A percentile compares a stretch with the other conserved stretches of the same genome.
phyloP scores from a whole-genome alignment of 2,888 invertebrate species.

The Mesochorus sp. region DNA sequence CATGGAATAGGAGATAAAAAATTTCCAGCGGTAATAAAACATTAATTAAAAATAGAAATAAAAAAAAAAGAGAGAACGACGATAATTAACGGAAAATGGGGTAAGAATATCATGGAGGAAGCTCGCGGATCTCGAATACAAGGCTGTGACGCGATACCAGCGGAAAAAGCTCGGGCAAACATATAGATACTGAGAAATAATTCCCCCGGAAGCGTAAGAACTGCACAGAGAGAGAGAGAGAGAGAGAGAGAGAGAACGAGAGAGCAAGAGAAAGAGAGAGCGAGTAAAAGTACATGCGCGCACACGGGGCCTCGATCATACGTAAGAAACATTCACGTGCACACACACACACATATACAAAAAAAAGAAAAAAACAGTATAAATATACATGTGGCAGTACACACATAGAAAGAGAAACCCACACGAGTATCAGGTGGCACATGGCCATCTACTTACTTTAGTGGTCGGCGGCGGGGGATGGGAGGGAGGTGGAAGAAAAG shows the following conservation, averaged over 20 bases:
- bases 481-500: slow-evolving; percentile 76
- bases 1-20: too few relatives aligned
- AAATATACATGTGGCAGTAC: background rate
- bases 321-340: slow-evolving; percentile 4
- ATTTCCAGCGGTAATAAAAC: too few relatives aligned
- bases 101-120: slow-evolving; percentile 23
- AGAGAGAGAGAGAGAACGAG: too few relatives aligned
- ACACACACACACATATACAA: background rate
- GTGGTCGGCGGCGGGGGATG: slow-evolving; percentile 73
- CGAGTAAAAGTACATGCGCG: slow-evolving; percentile 10
- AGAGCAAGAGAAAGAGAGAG: slow-evolving; percentile 31
- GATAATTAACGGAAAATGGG: slow-evolving; percentile 7
- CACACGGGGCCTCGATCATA: slow-evolving; percentile 13
- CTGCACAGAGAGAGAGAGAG: slow-evolving; percentile 26
- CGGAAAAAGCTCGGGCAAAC: slow-evolving; percentile 8
- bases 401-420: slow-evolving; percentile 47
- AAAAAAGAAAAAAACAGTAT: background rate
- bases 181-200: background rate
- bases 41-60: too few relatives aligned
- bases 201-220: slow-evolving; percentile 33
- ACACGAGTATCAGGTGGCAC: slow-evolving; percentile 69
- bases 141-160: too few relatives aligned
- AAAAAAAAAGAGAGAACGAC: too few relatives aligned
- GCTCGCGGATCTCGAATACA: too few relatives aligned
- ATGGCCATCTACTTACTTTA: slow-evolving; percentile 80